These are phyloP conservation scores for Ammospiza caudacuta DNA, from an alignment of 2,113 vertebrate genomes.

Conservation along the genomic window DNA sequence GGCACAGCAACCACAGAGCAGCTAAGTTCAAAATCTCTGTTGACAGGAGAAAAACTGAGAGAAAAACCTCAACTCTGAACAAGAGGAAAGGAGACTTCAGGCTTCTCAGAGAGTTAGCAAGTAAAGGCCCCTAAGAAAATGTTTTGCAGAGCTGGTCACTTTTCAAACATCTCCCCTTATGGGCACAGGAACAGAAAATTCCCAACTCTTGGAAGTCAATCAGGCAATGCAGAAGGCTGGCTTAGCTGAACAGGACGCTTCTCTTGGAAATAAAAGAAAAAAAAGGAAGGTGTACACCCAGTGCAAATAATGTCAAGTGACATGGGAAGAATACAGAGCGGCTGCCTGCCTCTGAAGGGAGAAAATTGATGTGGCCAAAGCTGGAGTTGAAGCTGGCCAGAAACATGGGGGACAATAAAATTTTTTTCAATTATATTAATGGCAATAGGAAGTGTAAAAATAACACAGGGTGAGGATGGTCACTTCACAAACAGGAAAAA, in stretches of 20 bases:
- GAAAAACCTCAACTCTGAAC: background rate
- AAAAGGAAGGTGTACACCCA: background rate
- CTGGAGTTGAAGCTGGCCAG: background rate
- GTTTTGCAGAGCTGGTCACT: background rate
- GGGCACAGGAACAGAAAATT: background rate
- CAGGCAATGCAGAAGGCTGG: rapidly evolving
- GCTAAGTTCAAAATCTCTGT: background rate
- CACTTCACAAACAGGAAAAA: background rate
- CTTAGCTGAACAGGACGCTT: background rate
- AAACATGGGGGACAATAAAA: background rate
- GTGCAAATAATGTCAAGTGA: background rate
- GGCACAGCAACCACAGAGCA: background rate
- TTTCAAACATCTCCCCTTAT: background rate
- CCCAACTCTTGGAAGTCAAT: background rate
- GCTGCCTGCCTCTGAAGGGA: background rate
- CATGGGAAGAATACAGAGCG: background rate
- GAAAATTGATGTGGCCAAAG: background rate
- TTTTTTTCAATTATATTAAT: background rate
- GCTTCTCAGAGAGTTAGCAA: background rate
- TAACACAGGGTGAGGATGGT: background rate
- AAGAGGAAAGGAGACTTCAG: background rate
- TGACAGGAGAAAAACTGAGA: background rate
- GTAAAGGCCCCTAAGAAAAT: background rate
- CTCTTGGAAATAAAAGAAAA: background rate
- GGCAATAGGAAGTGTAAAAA: background rate